These are phyloP conservation scores for Heliconius himera DNA, from an alignment of 1,140 invertebrate genomes.

Conservation along the genomic window DNA sequence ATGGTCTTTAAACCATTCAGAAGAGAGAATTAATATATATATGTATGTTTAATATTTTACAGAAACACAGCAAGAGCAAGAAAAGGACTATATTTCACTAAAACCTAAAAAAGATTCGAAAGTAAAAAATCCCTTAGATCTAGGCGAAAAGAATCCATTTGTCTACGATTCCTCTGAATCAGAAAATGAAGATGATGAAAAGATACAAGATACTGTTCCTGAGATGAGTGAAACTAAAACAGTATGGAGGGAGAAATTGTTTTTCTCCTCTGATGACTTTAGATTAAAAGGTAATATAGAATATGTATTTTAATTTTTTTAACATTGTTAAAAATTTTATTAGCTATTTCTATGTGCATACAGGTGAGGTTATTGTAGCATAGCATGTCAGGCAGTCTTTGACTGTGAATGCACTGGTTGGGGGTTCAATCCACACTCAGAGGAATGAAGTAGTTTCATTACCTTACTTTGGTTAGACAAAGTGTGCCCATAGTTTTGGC, in stretches of 20 bases:
- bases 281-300: conserved; percentile 84
- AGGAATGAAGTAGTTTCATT: no score
- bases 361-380: no score
- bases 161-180: conserved; percentile 85
- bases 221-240: conserved; percentile 53
- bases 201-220: conserved; percentile 14
- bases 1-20: no score
- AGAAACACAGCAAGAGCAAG: conserved; percentile 14
- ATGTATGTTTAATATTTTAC: neutral
- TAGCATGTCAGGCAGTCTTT: no score
- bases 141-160: conserved; percentile 82
- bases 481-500: no score
- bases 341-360: no score
- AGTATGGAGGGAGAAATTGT: conserved; percentile 82
- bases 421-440: no score
- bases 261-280: conserved; percentile 80
- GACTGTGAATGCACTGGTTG: no score
- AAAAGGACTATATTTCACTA: conserved; percentile 51
- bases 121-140: conserved; percentile 71
- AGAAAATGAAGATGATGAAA: conserved; percentile 76
- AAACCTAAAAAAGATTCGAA: conserved; percentile 58
- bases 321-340: no score
- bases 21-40: neutral
- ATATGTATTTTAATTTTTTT: no score
- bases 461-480: no score